phyloP scores from a whole-genome alignment of 2,888 invertebrate genomes.

The Nineta flava region DNA sequence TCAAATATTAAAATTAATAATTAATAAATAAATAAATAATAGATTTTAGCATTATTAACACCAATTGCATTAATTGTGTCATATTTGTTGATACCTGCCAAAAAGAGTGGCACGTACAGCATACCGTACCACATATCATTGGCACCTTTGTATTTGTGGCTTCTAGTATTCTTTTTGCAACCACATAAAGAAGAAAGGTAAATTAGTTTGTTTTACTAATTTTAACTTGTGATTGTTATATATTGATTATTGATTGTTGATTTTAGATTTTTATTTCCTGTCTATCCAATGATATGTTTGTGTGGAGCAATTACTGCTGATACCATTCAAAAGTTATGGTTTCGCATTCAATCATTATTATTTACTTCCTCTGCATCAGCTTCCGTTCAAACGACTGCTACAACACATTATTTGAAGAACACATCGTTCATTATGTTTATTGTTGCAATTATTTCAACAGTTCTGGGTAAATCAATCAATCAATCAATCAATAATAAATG shows the following conservation, averaged over 20 bases:
- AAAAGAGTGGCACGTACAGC: conserved; percentile 49
- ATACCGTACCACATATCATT: conserved; percentile 62
- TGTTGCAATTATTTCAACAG: conserved; percentile 39
- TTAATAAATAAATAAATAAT: too few species aligned
- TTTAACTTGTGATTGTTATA: conserved; percentile 33
- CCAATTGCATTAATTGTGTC: conserved; percentile 40
- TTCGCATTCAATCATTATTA: conserved; percentile 31
- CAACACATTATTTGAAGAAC: conserved; percentile 56
- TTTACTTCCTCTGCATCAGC: too few species aligned
- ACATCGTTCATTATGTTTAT: conserved; percentile 54
- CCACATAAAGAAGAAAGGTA: conserved; percentile 82
- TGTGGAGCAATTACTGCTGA: conserved; percentile 66
- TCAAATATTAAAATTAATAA: too few species aligned
- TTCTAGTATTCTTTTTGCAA: conserved; percentile 71
- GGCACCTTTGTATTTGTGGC: conserved; percentile 74
- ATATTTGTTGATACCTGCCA: conserved; percentile 44
- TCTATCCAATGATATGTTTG: conserved; percentile 82
- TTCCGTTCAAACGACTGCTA: conserved; percentile 25
- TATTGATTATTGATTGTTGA: conserved; percentile 27
- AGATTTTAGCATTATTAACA: conserved; percentile 47
- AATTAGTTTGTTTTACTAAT: too few species aligned
- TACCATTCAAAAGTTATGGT: conserved; percentile 59
- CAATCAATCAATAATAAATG: background rate
- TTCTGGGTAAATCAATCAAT: conserved; percentile 27
- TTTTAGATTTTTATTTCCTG: conserved; percentile 75